phyloP scores from a whole-genome alignment of 2,113 vertebrate genomes.

The Zosterops pallidus region DNA sequence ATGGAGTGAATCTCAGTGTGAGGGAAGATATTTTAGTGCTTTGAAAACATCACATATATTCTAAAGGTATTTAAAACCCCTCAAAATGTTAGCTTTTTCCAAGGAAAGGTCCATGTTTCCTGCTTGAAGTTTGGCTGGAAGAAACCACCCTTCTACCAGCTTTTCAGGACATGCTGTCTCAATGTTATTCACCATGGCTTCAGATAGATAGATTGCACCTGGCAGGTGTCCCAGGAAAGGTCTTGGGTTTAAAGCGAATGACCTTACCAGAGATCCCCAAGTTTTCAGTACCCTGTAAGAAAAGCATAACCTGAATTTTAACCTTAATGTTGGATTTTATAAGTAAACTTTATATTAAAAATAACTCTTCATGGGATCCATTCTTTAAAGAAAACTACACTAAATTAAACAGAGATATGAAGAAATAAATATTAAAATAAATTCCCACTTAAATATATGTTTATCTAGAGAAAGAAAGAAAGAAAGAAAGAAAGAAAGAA shows the following conservation, averaged over 20 bases:
- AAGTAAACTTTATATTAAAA: neutral
- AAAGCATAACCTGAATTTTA: neutral
- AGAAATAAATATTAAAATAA: neutral
- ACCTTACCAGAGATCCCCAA: neutral
- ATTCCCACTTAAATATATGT: neutral
- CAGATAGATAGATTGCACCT: neutral
- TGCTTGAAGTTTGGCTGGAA: neutral
- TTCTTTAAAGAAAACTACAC: neutral
- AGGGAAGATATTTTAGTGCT: neutral
- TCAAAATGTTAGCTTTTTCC: neutral
- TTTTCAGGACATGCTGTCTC: neutral
- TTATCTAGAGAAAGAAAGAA: neutral
- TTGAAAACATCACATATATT: neutral
- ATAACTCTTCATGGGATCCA: neutral
- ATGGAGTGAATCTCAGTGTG: neutral
- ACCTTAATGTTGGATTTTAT: neutral
- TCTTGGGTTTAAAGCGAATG: neutral
- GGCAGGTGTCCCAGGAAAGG: neutral
- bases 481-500: neutral
- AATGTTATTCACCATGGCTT: rapidly evolving
- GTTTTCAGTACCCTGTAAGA: neutral
- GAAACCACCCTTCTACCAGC: neutral
- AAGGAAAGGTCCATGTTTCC: neutral
- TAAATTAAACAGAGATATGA: neutral
- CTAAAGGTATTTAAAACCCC: neutral